Conservation (phyloP, 2,888 invertebrate genomes). For the Metellina segmentata region DNA sequence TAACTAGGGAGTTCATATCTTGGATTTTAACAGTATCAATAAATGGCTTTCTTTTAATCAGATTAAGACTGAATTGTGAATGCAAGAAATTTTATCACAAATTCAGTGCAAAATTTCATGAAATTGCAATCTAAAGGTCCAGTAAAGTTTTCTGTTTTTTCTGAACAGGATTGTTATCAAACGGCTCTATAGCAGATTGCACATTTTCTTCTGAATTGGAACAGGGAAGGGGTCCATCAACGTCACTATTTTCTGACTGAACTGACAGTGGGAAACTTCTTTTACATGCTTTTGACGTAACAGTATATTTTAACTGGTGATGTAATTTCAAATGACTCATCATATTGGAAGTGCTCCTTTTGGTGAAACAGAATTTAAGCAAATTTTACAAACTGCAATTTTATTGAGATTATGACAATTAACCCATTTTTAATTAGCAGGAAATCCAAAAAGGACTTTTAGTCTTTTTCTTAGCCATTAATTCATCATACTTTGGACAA, state of each 20-base stretch:
- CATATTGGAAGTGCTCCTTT: slow-evolving; percentile 33
- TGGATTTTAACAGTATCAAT: slow-evolving; percentile 3
- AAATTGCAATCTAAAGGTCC: not conserved
- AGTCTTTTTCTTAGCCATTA: too few species aligned
- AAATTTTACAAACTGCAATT: too few species aligned
- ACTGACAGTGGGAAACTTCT: too few species aligned
- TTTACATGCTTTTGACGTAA: too few species aligned
- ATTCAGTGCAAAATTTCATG: not conserved
- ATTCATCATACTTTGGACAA: too few species aligned
- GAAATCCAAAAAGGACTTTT: too few species aligned
- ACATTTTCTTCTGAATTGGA: not conserved
- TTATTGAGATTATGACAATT: too few species aligned
- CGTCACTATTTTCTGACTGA: too few species aligned
- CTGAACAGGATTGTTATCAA: not conserved
- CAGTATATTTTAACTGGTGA: not conserved
- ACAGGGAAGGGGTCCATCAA: not conserved
- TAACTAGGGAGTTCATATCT: not conserved
- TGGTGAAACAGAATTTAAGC: not conserved
- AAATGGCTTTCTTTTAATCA: slow-evolving; percentile 6
- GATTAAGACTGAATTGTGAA: not conserved
- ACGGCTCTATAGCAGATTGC: not conserved
- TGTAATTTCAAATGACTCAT: not conserved
- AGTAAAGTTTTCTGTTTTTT: slow-evolving; percentile 21
- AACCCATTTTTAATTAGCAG: too few species aligned
- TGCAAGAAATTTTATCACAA: too few species aligned